Base-by-base conservation (phyloP, 1,140 invertebrate genomes). In the Drosophila ercepeae region DNA sequence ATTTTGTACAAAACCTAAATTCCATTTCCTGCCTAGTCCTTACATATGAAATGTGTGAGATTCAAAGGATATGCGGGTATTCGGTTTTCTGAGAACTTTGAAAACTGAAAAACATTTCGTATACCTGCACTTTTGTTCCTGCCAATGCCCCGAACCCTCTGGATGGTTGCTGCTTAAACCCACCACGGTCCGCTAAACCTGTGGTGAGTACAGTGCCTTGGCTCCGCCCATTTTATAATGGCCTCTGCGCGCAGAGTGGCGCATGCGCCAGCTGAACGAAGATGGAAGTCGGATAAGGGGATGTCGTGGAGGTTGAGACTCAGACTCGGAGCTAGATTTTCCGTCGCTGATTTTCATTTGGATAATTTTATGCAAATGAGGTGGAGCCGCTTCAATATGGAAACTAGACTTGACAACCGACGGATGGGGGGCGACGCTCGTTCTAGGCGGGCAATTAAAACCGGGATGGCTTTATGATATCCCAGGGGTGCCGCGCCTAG, bases 191-290 rank as follows among this genome's bases (percentile, higher is more conserved):
- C 68, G 27, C 27, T 25, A 19, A 67, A 34, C 2, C 27, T 25
- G 63, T 67, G 75, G 75, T 64, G 60, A 48, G 55, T 39, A 63
- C 72, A 41, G 64, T 52, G 14, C 42, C 52, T 84, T 88, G 65
- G 74, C 82, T 88, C 82, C 82, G 82, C 82, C 82, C 82, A 75
- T 88, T 88, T 88, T 88, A 88, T 82, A 88, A 88, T 88, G 82
- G 82, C 70, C 82, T 63, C 82, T 63, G 61, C 27, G 50, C 67
- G 48, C 67, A 29, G 29, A 54, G 73, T 67, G 63, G 68, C 82
- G 76, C 81, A 88, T 65, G 68, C 75, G 75, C 73, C 44, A 34
- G 36, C 36, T 14, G 51, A 27, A 46, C 76, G 81, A 86, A 84
- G 25, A 59, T 73, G 63, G 55, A 36, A 53, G 76, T 50, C 63